These are phyloP conservation scores for Drosophila setosimentum DNA, from an alignment of 2,888 invertebrate genomes.

Conservation along the genomic window DNA sequence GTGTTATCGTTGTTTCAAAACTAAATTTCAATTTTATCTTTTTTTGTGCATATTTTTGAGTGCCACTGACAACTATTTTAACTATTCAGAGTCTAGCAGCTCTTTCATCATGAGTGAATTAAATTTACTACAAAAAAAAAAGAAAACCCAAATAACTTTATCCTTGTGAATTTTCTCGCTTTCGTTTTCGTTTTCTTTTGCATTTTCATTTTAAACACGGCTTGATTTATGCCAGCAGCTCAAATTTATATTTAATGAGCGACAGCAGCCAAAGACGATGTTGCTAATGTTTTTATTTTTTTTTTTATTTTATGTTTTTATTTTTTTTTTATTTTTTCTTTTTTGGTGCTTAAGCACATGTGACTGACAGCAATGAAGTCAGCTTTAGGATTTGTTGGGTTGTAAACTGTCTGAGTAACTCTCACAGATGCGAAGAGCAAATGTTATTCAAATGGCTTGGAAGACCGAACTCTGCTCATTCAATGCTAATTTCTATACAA, in stretches of 20 bases:
- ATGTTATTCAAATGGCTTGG: conserved; percentile 42
- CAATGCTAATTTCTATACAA: conserved; percentile 56
- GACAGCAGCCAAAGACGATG: conserved; percentile 21
- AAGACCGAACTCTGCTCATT: conserved; percentile 35
- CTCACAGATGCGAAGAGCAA: conserved; percentile 46
- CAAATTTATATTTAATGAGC: conserved; percentile 70
- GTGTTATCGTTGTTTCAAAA: too few species aligned
- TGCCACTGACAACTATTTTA: neutral
- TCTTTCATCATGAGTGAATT: neutral
- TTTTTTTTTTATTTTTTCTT: neutral
- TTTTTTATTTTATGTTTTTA: neutral
- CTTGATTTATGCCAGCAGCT: conserved; percentile 64
- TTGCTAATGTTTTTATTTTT: conserved; percentile 39
- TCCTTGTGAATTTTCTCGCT: conserved; percentile 10
- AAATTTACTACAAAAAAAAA: neutral
- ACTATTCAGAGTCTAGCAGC: neutral
- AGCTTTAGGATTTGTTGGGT: conserved; percentile 10
- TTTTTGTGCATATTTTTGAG: too few species aligned
- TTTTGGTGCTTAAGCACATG: conserved; percentile 40
- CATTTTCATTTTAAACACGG: conserved; percentile 4
- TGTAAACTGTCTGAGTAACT: conserved; percentile 38
- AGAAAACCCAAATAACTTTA: neutral
- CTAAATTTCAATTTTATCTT: too few species aligned
- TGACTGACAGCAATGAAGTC: conserved; percentile 51
- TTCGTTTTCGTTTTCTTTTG: conserved; percentile 21